Evolutionary conservation across 92 coral and sea anemone genomes (phyloP), one percentile per base, ranked within the genome.

Genomic region (Zoanthus solanderi): DNA sequence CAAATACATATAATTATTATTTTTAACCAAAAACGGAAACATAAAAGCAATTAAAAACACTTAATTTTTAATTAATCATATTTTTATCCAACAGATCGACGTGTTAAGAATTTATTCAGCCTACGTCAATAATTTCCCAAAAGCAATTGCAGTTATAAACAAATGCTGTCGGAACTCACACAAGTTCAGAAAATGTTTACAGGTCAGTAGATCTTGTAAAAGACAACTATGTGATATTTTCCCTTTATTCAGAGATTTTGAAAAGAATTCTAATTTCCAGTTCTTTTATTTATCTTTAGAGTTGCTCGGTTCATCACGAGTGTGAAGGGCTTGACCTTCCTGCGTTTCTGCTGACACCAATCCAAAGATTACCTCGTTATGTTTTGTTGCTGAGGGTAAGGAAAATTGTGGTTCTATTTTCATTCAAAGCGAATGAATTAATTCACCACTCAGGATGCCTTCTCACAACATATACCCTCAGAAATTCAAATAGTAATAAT

Each of bases 61-160:
- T 50, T 50, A 50, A 50, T 47, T 47, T 47, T 47, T 4, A 50
- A 7, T 50, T 50, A 7, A 7, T 50, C 12, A 7, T 50, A 11
- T 50, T 50, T 50, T 50, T 11, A 50, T 7, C 56, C 9, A 50
- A 50, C 91, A 97, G 99, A 88, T 97, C 68, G 94, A 97, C 84
- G 98, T 97, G 17, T 87, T 97, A n/a, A 94, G 93, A 85, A 88
- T 97, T 32, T 97, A 97, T 88, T 93, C 99, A 8, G 93, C 96
- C 72, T 97, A 97, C 88, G 98, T 97, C 57, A 95, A 94, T 90
- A 97, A 95, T 90, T 97, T 97, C 74, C 99, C 99, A 37, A 93
- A 89, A 74, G 94, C 99, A 17, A 95, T 97, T 87, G 98, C 98
- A 30, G 96, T 95, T 42, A 91, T 97, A 34, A 95, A 97, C 91